Evolutionary conservation across 2,797 vertebrate species (phyloP).

Genomic region (Sparus aurata): DNA sequence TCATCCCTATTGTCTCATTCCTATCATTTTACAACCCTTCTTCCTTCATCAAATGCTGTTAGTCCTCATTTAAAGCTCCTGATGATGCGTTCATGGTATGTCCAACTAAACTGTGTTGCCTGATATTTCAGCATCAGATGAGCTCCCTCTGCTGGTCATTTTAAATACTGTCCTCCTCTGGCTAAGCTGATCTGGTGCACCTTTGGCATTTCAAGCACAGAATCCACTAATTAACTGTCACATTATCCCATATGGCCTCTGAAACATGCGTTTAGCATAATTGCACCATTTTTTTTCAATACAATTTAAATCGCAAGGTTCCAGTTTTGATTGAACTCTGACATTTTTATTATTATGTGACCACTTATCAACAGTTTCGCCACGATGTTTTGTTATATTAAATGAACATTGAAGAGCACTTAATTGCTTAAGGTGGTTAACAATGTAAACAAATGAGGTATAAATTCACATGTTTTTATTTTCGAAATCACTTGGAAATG

Average conservation of each 20-base stretch:
- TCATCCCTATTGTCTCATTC: background rate
- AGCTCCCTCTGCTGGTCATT: constrained; percentile 70
- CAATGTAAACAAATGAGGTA: background rate
- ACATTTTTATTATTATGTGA: background rate
- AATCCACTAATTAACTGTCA: constrained; percentile 55
- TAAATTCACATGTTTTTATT: background rate
- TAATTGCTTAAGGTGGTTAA: background rate
- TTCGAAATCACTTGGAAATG: background rate
- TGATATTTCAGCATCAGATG: constrained; percentile 14
- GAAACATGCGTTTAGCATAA: constrained; percentile 4
- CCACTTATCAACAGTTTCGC: constrained; percentile 1
- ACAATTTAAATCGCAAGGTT: background rate
- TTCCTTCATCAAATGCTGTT: background rate
- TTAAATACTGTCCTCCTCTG: background rate
- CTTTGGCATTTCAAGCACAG: constrained; percentile 40
- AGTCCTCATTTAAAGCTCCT: background rate
- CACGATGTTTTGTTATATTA: background rate
- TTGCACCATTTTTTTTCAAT: background rate
- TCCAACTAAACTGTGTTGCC: background rate
- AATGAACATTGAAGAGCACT: background rate
- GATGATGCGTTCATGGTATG: background rate
- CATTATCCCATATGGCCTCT: constrained; percentile 23
- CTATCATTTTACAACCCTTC: background rate
- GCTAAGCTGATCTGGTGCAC: constrained; percentile 9
- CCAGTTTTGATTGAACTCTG: background rate